Evolutionary conservation across 2,797 vertebrate genomes (phyloP), one percentile per base, ranked within the genome.

Genomic region (Hoplostethus atlanticus): DNA sequence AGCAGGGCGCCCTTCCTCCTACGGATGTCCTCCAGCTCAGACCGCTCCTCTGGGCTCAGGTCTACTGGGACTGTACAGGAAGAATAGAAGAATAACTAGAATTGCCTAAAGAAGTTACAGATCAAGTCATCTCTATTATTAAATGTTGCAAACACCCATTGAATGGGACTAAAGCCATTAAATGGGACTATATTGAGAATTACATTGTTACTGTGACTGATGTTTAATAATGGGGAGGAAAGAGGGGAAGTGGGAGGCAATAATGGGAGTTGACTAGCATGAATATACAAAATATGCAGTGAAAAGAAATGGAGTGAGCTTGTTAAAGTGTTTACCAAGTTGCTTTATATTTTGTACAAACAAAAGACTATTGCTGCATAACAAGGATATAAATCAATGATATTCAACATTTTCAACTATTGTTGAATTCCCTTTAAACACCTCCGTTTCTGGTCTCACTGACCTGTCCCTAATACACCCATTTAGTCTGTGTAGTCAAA

Each of bases 21-120:
- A 2, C 97, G 96, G 87, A 98, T 99, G 92, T 97, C 96, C 91
- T 97, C 97, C 80, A 98, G 93, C 94, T 99, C 97, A 11, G 96
- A 95, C 71, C 96, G 95, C 92, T 98, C 97, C 90, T 98, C 97
- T 1, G 95, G 95, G 68, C 96, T 97, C 88, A 95, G 93, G 89
- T 95, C 94, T 84, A 94, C 93, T 64, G 94, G 94, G 91, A 95
- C 94, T 92, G 79, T 7, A 76, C 56, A 64, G 79, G 70, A 80
- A 87, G 68, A 87, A 16, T 58, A 64, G 54, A 81, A 83, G 74
- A 86, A 85, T 70, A 69, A 77, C 9, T 31, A 69, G 71, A 59
- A 25, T 48, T 67, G 52, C 46, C 79, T 6, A 17, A 66, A 76
- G 16, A 73, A 72, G 55, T 21, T 6, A 53, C 16, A 28, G 21